These are phyloP conservation scores for Crematogaster levior DNA, from an alignment of 2,888 invertebrate genomes.

Conservation along the genomic window DNA sequence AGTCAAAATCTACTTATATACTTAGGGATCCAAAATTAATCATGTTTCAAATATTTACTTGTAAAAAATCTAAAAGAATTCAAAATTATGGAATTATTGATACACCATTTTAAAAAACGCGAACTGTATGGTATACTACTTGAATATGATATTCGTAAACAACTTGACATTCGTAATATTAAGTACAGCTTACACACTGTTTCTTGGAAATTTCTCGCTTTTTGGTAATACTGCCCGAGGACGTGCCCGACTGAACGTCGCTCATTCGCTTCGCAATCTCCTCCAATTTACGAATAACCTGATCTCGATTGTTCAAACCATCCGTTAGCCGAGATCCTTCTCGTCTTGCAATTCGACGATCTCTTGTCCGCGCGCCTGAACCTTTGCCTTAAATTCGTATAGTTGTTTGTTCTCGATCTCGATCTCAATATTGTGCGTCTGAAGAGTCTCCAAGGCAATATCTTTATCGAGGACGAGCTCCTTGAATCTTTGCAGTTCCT, in stretches of 20 bases:
- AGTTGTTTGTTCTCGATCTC: slow-evolving; percentile 81
- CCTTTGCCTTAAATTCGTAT: slow-evolving; percentile 86
- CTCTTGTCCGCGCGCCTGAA: slow-evolving; percentile 79
- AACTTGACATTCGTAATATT: no score
- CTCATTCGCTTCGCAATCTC: slow-evolving; percentile 80
- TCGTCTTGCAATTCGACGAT: slow-evolving; percentile 75
- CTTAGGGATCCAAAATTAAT: background rate
- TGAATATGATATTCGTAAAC: slow-evolving; percentile 12
- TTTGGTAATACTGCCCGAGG: slow-evolving; percentile 77
- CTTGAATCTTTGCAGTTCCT: slow-evolving; percentile 86
- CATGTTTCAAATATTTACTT: background rate
- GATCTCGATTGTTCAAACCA: slow-evolving; percentile 79
- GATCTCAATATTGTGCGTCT: slow-evolving; percentile 79
- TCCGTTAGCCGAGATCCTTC: slow-evolving; percentile 79
- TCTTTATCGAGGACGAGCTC: slow-evolving; percentile 83
- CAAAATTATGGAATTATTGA: no score
- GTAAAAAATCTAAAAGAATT: background rate
- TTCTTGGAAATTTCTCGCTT: slow-evolving; percentile 76
- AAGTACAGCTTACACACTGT: slow-evolving; percentile 60
- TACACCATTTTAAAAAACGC: slow-evolving; percentile 15
- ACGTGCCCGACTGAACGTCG: slow-evolving; percentile 70
- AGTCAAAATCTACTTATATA: background rate
- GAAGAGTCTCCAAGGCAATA: slow-evolving; percentile 77
- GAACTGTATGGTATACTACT: slow-evolving; percentile 25
- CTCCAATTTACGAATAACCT: slow-evolving; percentile 79